These are phyloP conservation scores for Neolamprologus variostigma DNA, from an alignment of 2,113 vertebrate species.

Conservation along the genomic window DNA sequence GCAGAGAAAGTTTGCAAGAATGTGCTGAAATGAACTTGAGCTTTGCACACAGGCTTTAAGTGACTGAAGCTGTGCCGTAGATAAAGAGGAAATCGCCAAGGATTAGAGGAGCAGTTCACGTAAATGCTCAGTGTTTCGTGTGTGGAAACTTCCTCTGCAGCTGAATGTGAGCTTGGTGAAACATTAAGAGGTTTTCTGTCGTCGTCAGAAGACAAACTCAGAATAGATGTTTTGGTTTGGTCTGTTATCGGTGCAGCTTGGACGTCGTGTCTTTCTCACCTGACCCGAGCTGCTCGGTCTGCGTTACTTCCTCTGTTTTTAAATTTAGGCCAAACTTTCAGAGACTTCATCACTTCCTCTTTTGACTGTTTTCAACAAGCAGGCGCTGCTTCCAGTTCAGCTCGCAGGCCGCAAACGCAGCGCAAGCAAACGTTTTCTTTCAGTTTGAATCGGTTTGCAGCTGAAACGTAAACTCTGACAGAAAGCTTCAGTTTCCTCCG, in stretches of 20 bases:
- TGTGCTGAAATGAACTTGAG: neutral
- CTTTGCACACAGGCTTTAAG: neutral
- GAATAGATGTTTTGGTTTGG: neutral
- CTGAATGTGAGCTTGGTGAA: neutral
- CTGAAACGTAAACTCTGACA: fast-evolving
- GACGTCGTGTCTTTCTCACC: neutral
- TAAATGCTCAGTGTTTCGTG: neutral
- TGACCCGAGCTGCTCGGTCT: neutral
- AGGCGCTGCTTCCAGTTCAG: neutral
- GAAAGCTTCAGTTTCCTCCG: neutral
- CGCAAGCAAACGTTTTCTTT: neutral
- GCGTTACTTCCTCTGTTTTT: slow-evolving; percentile 38
- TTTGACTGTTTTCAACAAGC: neutral
- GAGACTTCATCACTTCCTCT: slow-evolving; percentile 42
- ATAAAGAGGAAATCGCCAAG: neutral
- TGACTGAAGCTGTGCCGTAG: neutral
- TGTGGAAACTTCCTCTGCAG: neutral
- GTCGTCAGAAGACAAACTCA: neutral
- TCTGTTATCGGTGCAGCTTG: neutral
- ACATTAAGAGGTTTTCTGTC: neutral
- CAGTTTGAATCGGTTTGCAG: neutral
- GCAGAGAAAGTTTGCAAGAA: neutral
- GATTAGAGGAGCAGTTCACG: neutral
- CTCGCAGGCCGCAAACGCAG: neutral
- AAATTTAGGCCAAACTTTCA: slow-evolving; percentile 48